These are phyloP conservation scores for Cyaniris semiargus DNA, from an alignment of 2,888 invertebrate genomes.

Conservation along the genomic window DNA sequence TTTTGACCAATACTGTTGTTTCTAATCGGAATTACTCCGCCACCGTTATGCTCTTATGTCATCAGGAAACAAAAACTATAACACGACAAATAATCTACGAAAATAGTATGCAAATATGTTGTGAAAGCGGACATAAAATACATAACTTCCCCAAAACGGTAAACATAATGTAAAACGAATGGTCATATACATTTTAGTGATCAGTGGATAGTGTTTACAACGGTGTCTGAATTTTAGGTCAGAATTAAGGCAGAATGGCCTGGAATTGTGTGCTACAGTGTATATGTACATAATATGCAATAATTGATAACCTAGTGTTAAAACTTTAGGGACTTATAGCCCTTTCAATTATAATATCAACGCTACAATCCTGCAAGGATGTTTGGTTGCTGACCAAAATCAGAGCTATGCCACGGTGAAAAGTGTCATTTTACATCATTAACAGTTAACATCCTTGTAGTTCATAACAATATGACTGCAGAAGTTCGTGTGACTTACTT, in stretches of 20 bases:
- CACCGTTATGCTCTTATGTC: conserved; percentile 1
- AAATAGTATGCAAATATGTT: conserved; percentile 1
- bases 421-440: too few relatives aligned
- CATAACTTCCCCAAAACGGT: conserved; percentile 13
- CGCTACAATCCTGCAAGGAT: too few relatives aligned
- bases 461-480: too few relatives aligned
- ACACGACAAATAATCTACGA: background rate
- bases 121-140: background rate
- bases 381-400: too few relatives aligned
- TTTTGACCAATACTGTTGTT: background rate
- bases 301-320: too few relatives aligned
- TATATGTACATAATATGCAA: too few relatives aligned
- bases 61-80: conserved; percentile 12
- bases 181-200: background rate
- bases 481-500: too few relatives aligned
- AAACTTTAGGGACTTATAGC: too few relatives aligned
- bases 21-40: background rate
- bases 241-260: background rate
- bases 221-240: background rate
- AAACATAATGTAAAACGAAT: background rate
- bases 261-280: background rate
- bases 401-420: too few relatives aligned
- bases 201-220: background rate
- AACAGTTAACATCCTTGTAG: too few relatives aligned
- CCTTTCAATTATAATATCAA: too few relatives aligned